Conservation (phyloP, 2,113 vertebrate genomes). For the Delphinus delphis region DNA sequence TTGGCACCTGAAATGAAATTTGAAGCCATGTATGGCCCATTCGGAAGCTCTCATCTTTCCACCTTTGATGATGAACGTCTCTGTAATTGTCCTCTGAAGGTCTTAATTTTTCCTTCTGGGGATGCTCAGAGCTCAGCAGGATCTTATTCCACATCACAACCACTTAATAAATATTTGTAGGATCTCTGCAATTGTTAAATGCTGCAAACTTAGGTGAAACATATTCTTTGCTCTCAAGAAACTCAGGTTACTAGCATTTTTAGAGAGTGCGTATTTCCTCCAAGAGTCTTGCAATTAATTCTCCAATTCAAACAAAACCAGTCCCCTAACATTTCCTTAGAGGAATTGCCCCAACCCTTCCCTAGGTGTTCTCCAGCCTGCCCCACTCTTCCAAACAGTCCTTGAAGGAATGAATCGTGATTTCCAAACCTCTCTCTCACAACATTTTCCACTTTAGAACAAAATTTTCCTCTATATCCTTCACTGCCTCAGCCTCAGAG, state of each 20-base stretch:
- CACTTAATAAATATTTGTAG: background rate
- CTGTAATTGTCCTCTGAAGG: background rate
- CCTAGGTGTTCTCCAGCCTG: background rate
- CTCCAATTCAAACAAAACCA: background rate
- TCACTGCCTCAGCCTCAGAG: conserved; percentile 30
- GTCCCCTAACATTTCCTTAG: background rate
- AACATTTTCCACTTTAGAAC: background rate
- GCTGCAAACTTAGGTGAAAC: background rate
- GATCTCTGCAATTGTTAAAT: background rate
- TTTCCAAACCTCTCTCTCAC: background rate
- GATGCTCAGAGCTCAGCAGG: background rate
- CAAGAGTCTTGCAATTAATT: background rate
- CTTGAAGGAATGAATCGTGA: background rate
- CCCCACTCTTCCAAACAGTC: background rate
- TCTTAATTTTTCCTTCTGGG: background rate
- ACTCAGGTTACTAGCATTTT: background rate
- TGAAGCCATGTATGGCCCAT: background rate
- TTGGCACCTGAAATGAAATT: background rate
- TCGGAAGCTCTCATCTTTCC: background rate
- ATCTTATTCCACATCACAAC: background rate
- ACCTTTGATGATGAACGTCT: background rate
- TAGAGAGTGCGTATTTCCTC: background rate
- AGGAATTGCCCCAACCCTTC: background rate
- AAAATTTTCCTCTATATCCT: conserved; percentile 8
- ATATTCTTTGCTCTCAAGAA: background rate